Conservation (phyloP, 2,113 vertebrate genomes). For the Herpetotheres cachinnans region DNA sequence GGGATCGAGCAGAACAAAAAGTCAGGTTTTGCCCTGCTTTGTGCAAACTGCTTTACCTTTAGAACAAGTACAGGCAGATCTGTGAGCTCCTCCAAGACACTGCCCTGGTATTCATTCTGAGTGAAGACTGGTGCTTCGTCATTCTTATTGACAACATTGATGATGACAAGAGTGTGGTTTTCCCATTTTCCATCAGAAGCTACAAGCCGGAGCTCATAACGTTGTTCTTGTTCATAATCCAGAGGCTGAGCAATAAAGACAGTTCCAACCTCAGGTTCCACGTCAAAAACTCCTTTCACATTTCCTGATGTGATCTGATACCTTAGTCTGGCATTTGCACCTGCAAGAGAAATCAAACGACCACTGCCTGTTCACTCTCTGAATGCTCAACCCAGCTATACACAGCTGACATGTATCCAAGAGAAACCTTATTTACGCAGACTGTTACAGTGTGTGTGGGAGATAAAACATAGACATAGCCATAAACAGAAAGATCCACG, state of each 20-base stretch:
- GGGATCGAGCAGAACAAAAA: not conserved
- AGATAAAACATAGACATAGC: not conserved
- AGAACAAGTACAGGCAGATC: conserved; percentile 80
- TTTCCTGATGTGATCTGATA: conserved; percentile 89
- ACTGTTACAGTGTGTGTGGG: not conserved
- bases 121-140: conserved; percentile 87
- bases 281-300: conserved; percentile 82
- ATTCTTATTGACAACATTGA: conserved; percentile 82
- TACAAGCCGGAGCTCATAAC: conserved; percentile 81
- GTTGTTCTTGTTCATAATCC: conserved; percentile 84
- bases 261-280: conserved; percentile 84
- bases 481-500: not conserved
- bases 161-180: conserved; percentile 81
- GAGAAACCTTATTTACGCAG: not conserved
- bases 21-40: not conserved
- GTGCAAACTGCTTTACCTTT: conserved; percentile 71
- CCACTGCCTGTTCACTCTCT: not conserved
- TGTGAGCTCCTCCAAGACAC: conserved; percentile 80
- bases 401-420: not conserved
- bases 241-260: conserved; percentile 83
- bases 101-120: conserved; percentile 79
- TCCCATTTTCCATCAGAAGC: conserved; percentile 92
- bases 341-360: conserved; percentile 55
- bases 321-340: conserved; percentile 84
- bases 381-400: not conserved